A percentile compares a stretch with the other conserved stretches of the same genome.
These are phyloP conservation scores for Chelmon rostratus DNA, from an alignment of 2,797 vertebrate genomes.

Conservation along the genomic window DNA sequence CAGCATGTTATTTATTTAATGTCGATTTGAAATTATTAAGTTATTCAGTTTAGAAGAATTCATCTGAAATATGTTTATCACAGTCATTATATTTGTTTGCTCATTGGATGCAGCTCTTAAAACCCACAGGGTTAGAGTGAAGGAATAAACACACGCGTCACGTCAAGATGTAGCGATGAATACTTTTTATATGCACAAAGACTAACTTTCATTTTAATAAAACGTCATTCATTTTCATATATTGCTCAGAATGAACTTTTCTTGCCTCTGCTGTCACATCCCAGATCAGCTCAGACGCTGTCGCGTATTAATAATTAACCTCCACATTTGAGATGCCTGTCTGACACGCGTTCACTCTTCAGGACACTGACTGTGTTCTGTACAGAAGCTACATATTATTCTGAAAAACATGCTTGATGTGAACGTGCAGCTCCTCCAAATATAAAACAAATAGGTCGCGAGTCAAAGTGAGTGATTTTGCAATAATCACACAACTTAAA, in stretches of 20 bases:
- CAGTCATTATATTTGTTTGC: conserved; percentile 8
- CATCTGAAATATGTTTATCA: background rate
- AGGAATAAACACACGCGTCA: background rate
- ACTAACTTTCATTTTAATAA: background rate
- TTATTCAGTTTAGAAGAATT: background rate
- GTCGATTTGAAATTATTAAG: background rate
- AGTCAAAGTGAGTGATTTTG: background rate
- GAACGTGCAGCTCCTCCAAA: background rate
- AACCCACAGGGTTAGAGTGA: no score
- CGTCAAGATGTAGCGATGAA: background rate
- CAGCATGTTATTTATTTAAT: background rate
- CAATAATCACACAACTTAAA: no score
- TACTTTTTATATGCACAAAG: background rate
- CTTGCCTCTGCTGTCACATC: background rate
- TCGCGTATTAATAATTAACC: background rate
- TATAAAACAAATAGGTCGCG: background rate
- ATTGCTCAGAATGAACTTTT: background rate
- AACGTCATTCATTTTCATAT: background rate
- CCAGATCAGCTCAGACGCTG: background rate
- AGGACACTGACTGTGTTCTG: no score
- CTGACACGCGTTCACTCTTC: no score
- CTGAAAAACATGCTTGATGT: background rate
- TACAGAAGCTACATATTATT: background rate
- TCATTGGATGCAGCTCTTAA: background rate
- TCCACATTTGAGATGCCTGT: background rate